phyloP scores from a whole-genome alignment of 1,140 invertebrate species.

The Panulirus ornatus region DNA sequence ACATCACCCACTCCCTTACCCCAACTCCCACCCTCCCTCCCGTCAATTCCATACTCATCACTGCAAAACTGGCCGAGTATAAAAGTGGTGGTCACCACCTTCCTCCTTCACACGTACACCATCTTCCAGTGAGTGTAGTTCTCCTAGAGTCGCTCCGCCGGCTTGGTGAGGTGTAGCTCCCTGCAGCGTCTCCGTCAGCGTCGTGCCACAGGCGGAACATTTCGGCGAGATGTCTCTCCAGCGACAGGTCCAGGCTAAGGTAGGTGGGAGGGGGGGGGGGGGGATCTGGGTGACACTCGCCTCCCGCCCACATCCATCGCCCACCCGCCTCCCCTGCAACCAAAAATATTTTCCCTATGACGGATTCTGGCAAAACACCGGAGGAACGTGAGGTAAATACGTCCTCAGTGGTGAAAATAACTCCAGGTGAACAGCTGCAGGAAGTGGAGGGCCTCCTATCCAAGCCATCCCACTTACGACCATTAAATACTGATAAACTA shows the following conservation, averaged over 20 bases:
- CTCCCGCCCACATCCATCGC: neutral
- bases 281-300: neutral
- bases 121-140: slow-evolving; percentile 69
- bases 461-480: neutral
- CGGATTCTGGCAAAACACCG: slow-evolving; percentile 65
- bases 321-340: neutral
- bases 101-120: slow-evolving; percentile 63
- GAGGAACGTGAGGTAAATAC: slow-evolving; percentile 25
- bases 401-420: slow-evolving; percentile 49
- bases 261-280: neutral
- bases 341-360: slow-evolving; percentile 52
- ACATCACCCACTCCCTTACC: neutral
- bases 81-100: slow-evolving; percentile 67
- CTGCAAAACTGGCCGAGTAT: slow-evolving; percentile 68
- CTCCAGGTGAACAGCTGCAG: slow-evolving; percentile 6
- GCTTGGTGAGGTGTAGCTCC: slow-evolving; percentile 10
- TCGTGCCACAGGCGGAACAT: neutral
- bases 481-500: neutral
- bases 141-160: slow-evolving; percentile 38
- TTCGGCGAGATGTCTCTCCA: slow-evolving; percentile 50
- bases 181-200: neutral
- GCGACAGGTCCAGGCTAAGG: slow-evolving; percentile 54
- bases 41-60: slow-evolving; percentile 72
- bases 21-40: neutral
- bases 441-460: neutral